Evolutionary conservation across 2,113 vertebrate species (phyloP).

Genomic region (Ailuropoda melanoleuca): DNA sequence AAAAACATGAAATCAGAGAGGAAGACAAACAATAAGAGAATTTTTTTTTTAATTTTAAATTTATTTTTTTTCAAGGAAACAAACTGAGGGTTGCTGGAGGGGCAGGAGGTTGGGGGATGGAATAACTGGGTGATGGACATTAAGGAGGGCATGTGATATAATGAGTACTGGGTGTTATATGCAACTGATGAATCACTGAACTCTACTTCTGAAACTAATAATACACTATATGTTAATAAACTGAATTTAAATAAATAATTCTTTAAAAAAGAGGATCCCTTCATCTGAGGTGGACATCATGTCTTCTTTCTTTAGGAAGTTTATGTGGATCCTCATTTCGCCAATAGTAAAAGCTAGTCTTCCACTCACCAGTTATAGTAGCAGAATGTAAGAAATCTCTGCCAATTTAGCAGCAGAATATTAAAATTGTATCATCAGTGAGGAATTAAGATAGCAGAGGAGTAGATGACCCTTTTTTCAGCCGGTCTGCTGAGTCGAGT

Average conservation of each 20-base stretch:
- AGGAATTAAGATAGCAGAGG: no score
- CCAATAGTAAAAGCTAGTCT: not conserved
- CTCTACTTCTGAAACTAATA: not conserved
- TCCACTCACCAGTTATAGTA: not conserved
- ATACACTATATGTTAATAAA: not conserved
- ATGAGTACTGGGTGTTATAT: not conserved
- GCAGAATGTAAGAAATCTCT: not conserved
- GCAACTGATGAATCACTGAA: not conserved
- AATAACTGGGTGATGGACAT: not conserved
- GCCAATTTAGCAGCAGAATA: not conserved
- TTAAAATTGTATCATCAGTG: not conserved
- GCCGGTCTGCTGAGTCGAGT: no score
- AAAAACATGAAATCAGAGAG: not conserved
- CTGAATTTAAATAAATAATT: not conserved
- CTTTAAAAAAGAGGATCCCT: not conserved
- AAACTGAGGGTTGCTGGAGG: not conserved
- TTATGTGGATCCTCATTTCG: not conserved
- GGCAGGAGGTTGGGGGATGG: not conserved
- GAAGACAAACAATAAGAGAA: not conserved
- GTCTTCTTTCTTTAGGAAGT: not conserved
- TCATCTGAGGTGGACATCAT: fast-evolving
- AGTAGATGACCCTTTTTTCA: no score
- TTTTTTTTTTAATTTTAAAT: not conserved
- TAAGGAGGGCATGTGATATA: not conserved
- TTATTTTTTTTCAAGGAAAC: not conserved